A percentile compares a stretch with the other conserved stretches of the same genome.
These are phyloP conservation scores for Leucoraja ocellata DNA, from an alignment of 2,797 vertebrate species.

Conservation along the genomic window DNA sequence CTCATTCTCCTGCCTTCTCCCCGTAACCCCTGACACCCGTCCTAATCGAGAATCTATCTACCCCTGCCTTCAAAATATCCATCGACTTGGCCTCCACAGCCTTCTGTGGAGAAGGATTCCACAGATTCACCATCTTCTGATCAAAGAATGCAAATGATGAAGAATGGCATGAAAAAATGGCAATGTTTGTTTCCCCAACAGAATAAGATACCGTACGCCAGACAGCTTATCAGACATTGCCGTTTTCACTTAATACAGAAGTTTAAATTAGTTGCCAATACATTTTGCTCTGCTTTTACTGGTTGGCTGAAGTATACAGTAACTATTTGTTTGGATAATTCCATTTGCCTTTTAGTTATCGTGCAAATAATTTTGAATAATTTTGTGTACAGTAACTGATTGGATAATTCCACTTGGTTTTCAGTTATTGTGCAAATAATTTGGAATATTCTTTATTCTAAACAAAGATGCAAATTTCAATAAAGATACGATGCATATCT, in stretches of 20 bases:
- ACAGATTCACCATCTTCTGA: no score
- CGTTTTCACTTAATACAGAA: neutral
- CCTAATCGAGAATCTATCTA: no score
- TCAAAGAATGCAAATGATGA: no score
- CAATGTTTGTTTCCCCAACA: neutral
- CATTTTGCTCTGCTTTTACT: conserved; percentile 3
- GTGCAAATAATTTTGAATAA: neutral
- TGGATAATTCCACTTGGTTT: neutral
- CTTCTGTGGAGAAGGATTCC: no score
- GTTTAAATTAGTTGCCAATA: neutral
- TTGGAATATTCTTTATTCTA: neutral
- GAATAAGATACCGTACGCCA: neutral
- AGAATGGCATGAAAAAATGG: no score
- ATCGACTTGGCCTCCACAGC: no score
- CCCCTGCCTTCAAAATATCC: no score
- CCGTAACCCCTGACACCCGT: no score
- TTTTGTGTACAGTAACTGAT: neutral
- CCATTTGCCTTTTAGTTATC: neutral
- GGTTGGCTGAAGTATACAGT: neutral
- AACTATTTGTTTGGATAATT: neutral
- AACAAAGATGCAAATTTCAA: neutral
- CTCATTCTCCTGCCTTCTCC: no score
- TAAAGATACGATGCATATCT: neutral
- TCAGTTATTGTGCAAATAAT: neutral
- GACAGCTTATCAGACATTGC: neutral